These are phyloP conservation scores for Frankliniella intonsa DNA, from an alignment of 2,888 invertebrate genomes.

Conservation along the genomic window DNA sequence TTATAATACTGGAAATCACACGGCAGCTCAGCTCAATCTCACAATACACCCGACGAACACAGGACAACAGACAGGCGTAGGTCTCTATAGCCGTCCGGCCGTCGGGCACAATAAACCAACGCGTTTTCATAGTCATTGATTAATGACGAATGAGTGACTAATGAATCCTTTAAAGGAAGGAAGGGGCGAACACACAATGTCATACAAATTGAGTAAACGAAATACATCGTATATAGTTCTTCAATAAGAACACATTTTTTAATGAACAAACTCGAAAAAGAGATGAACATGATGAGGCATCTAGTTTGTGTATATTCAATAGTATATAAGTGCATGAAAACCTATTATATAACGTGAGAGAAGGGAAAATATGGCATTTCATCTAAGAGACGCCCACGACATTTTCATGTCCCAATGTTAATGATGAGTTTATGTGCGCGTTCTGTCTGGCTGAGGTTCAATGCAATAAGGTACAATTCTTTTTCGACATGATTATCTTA, in stretches of 20 bases:
- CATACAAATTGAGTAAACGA: too few species aligned
- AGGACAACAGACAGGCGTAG: too few species aligned
- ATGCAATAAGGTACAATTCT: neutral
- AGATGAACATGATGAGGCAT: neutral
- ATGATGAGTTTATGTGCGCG: neutral
- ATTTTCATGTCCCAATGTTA: slow-evolving; percentile 40
- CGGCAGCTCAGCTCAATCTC: neutral
- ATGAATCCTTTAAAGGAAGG: too few species aligned
- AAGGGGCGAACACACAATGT: too few species aligned
- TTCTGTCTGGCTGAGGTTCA: neutral
- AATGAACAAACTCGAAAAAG: neutral
- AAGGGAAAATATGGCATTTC: slow-evolving; percentile 16
- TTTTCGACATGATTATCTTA: neutral
- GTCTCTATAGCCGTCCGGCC: too few species aligned
- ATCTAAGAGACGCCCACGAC: neutral
- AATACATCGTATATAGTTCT: too few species aligned
- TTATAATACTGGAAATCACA: slow-evolving; percentile 13
- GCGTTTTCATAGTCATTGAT: too few species aligned
- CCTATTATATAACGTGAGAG: slow-evolving; percentile 20
- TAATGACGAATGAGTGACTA: too few species aligned
- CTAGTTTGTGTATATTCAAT: neutral
- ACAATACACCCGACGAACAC: neutral
- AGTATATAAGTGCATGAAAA: slow-evolving; percentile 11
- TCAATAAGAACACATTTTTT: neutral
- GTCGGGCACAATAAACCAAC: too few species aligned